A percentile compares a stretch with the other conserved stretches of the same genome.
Evolutionary conservation across 2,797 vertebrate genomes (phyloP).

Genomic region (Podarcis lilfordi): DNA sequence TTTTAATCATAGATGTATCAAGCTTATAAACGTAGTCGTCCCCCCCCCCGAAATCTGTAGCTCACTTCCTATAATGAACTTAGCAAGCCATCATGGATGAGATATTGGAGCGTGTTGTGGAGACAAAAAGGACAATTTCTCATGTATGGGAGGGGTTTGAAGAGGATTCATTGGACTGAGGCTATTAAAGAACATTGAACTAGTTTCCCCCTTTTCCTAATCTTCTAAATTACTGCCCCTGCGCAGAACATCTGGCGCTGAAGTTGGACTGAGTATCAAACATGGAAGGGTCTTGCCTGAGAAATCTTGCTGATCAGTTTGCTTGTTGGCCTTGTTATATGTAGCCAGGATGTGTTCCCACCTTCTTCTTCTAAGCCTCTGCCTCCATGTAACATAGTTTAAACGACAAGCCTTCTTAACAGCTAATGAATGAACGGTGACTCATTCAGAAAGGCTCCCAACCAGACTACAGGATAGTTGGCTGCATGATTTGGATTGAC

Average conservation of each 20-base stretch:
- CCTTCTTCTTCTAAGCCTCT: not conserved
- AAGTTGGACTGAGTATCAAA: not conserved
- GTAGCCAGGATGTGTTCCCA: not conserved
- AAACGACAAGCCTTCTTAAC: not conserved
- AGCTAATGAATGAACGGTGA: not conserved
- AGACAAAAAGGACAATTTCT: not conserved
- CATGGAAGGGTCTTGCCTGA: not conserved
- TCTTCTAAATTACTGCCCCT: not conserved
- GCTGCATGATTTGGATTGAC: slow-evolving; percentile 1
- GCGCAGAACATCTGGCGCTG: not conserved
- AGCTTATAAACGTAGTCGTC: not conserved
- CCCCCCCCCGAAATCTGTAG: not conserved
- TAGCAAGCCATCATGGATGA: not conserved
- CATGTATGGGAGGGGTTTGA: rapidly evolving
- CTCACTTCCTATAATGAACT: slow-evolving; percentile 65
- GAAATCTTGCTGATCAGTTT: not conserved
- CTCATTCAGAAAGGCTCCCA: slow-evolving; percentile 8
- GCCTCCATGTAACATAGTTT: not conserved
- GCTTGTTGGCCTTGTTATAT: not conserved
- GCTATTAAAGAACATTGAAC: rapidly evolving
- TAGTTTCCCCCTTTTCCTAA: not conserved
- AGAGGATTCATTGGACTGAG: not conserved
- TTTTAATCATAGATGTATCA: not conserved
- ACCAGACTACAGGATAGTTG: slow-evolving; percentile 1
- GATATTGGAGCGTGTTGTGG: not conserved